Evolutionary conservation across 2,888 invertebrate species (phyloP).

Genomic region (Zelleria hepariella): DNA sequence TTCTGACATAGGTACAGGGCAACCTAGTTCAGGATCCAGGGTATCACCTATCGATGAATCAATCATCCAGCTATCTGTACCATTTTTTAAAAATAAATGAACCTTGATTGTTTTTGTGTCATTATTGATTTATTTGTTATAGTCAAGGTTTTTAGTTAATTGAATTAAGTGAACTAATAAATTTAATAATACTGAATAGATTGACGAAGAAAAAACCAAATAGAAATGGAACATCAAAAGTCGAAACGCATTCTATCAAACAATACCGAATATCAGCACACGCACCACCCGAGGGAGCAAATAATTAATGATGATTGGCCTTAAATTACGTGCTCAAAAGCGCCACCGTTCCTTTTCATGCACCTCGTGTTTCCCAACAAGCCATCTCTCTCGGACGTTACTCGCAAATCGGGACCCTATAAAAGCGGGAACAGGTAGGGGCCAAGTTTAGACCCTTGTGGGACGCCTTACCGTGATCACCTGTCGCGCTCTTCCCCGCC

Average conservation of each 20-base stretch:
- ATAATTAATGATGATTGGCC: constrained; percentile 72
- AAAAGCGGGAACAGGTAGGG: constrained; percentile 58
- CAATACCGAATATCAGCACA: constrained; percentile 10
- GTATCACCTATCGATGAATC: no score
- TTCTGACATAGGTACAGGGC: no score
- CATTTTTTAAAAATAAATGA: no score
- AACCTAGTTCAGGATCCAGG: no score
- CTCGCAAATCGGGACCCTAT: constrained; percentile 52
- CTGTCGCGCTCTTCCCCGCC: constrained; percentile 26
- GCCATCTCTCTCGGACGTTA: constrained; percentile 31
- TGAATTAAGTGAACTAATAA: neutral
- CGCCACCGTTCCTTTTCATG: constrained; percentile 34
- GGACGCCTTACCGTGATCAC: constrained; percentile 45
- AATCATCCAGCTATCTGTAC: no score
- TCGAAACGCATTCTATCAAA: constrained; percentile 15
- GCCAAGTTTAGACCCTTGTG: constrained; percentile 48
- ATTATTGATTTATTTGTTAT: neutral
- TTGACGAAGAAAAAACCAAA: neutral
- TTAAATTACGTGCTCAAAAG: constrained; percentile 63
- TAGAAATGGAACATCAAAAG: neutral
- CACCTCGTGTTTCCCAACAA: constrained; percentile 21
- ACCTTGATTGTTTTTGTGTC: no score
- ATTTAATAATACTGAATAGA: neutral
- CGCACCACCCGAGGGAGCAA: constrained; percentile 27
- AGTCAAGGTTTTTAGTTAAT: neutral